Evolutionary conservation across 2,797 vertebrate species (phyloP).

Genomic region (Setipinna tenuifilis): DNA sequence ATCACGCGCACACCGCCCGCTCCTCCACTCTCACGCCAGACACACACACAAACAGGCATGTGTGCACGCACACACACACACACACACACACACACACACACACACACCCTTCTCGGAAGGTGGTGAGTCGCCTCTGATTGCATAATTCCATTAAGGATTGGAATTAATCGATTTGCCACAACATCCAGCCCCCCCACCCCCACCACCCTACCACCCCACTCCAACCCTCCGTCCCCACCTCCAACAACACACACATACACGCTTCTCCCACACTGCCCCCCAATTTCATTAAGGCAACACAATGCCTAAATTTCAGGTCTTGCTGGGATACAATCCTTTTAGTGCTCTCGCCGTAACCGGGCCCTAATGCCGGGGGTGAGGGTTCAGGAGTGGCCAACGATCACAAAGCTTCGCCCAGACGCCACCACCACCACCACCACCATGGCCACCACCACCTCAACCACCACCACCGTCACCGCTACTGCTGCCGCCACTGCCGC

Average conservation of each 20-base stretch:
- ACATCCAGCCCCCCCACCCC: not conserved
- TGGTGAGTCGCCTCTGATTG: conserved; percentile 12
- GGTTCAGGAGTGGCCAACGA: conserved; percentile 37
- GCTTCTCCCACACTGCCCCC: not conserved
- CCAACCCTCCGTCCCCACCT: not conserved
- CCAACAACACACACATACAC: conserved; percentile 3
- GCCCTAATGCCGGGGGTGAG: conserved; percentile 31
- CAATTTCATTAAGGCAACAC: conserved; percentile 40
- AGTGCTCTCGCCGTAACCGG: conserved; percentile 35
- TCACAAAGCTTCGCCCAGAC: conserved; percentile 23
- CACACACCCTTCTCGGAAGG: not conserved
- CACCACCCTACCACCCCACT: no score
- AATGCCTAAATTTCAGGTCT: conserved; percentile 37
- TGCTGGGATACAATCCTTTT: conserved; percentile 39
- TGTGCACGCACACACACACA: not conserved
- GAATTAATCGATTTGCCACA: conserved; percentile 38
- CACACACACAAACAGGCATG: not conserved
- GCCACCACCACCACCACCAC: not conserved
- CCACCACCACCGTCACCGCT: no score
- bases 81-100: conserved; percentile 1
- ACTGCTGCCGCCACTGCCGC: not conserved
- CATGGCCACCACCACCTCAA: no score
- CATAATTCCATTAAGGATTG: conserved; percentile 39
- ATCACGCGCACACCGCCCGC: not conserved
- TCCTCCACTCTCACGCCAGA: not conserved